Conservation (phyloP, 1,140 invertebrate species). For the Habropoda laboriosa region DNA sequence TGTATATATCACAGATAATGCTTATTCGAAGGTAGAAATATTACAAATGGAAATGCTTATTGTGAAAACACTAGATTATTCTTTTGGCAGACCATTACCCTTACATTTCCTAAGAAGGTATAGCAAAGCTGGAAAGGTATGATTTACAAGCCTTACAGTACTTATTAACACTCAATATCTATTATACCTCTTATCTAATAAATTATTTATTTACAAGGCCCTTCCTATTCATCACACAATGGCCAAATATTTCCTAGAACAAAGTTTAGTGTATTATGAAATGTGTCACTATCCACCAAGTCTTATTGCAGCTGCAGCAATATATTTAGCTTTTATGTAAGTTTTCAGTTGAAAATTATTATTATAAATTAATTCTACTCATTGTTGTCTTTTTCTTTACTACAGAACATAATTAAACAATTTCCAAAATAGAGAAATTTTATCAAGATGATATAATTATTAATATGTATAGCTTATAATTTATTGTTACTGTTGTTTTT, state of each 20-base stretch:
- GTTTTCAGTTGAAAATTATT: conserved; percentile 40
- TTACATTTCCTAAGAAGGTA: conserved; percentile 94
- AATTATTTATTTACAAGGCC: conserved; percentile 62
- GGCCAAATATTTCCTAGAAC: conserved; percentile 96
- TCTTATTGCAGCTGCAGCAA: conserved; percentile 87
- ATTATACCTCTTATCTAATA: neutral
- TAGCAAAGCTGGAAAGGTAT: conserved; percentile 87
- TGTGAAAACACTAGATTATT: conserved; percentile 89
- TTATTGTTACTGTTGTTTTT: neutral
- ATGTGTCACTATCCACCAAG: conserved; percentile 92
- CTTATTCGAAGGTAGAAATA: conserved; percentile 91
- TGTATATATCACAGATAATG: conserved; percentile 95
- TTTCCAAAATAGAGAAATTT: neutral
- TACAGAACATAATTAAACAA: neutral
- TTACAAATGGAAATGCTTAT: conserved; percentile 92
- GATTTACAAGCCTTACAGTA: neutral
- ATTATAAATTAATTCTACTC: neutral
- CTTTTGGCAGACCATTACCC: conserved; percentile 91
- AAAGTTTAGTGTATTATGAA: conserved; percentile 91
- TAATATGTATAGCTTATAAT: neutral
- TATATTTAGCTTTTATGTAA: conserved; percentile 87
- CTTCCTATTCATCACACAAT: conserved; percentile 89
- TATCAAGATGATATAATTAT: conserved; percentile 13
- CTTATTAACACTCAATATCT: neutral
- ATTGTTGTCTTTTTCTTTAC: neutral